Base-by-base conservation (phyloP, 2,113 vertebrate species). In the Trogon melanurus region DNA sequence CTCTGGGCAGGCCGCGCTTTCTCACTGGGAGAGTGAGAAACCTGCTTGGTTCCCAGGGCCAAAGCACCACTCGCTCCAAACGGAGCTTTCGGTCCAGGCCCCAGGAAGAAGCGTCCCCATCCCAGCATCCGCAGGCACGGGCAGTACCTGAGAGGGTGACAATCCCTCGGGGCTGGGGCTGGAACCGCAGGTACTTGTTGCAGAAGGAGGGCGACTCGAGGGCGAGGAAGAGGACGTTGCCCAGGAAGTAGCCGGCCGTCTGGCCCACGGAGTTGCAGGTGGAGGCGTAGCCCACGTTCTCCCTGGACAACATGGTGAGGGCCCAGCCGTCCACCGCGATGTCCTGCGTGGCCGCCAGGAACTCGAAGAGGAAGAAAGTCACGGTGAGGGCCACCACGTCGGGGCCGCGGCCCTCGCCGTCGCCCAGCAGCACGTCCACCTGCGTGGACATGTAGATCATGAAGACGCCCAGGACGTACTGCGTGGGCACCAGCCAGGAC, bases 241-340 rank as follows among this genome's bases (percentile, higher is more conserved):
- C 99, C 93, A 99, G 96, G 97, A 99, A 99, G 96, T 99, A 99
- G 10, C 99, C 99, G 1, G 99, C 99, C 2, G 99, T 99, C 94
- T 99, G 99, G 27, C 99, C 99, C 91, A 99, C 99, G 0, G 99
- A 99, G 97, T 99, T 99, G 97, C 99, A 99, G 6, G 99, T 99
- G 30, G 99, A 99, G 6, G 99, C 99, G 15, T 99, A 99, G 45
- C 99, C 99, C 90, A 99, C 99, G 34, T 99, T 99, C 95, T 99
- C 98, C 73, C 98, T 97, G 50, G 99, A 99, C 62, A 99, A 91
- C 99, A 99, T 99, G 18, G 99, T 99, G 20, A 99, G 97, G 21
- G 99, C 99, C 99, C 99, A 99, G 82, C 99, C 99, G 16, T 99
- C 99, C 89, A 99, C 99, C 2, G 99, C 99, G 27, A 99, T 98